phyloP scores from a whole-genome alignment of 2,888 invertebrate species.

The Agrochola macilenta region DNA sequence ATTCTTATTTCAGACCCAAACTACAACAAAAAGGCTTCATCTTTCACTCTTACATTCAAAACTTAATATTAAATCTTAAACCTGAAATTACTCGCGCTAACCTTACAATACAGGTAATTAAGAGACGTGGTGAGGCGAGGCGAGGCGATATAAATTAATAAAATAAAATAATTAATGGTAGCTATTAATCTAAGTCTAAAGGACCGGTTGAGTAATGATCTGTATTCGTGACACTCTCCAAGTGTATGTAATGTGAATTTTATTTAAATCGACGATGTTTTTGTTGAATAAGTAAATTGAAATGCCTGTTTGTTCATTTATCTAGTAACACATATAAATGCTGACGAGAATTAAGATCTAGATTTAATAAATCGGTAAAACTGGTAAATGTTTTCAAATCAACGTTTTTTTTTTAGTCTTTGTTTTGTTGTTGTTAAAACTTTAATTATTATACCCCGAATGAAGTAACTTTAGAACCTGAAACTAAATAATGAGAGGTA shows the following conservation, averaged over 20 bases:
- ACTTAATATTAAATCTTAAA: conserved; percentile 21
- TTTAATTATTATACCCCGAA: background rate
- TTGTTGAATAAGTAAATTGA: conserved; percentile 21
- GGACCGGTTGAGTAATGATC: conserved; percentile 56
- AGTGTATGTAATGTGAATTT: conserved; percentile 56
- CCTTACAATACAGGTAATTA: conserved; percentile 56
- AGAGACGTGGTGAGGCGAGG: conserved; percentile 35
- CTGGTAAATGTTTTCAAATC: no score
- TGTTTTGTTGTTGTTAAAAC: background rate
- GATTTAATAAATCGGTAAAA: background rate
- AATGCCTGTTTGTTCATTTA: conserved; percentile 14
- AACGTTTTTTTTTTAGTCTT: background rate
- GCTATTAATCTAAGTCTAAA: conserved; percentile 51
- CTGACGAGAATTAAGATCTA: background rate
- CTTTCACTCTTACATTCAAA: conserved; percentile 35
- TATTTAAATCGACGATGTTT: conserved; percentile 52
- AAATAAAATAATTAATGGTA: conserved; percentile 58
- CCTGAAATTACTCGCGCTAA: conserved; percentile 39
- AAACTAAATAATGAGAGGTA: background rate
- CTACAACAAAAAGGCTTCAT: conserved; percentile 5
- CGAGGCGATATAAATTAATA: conserved; percentile 52
- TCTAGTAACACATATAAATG: conserved; percentile 3
- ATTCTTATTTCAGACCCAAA: background rate
- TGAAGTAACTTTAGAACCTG: background rate
- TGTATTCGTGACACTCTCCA: conserved; percentile 35